Evolutionary conservation across 2,797 vertebrate genomes (phyloP), one percentile per base, ranked within the genome.

Genomic region (Tokudaia tokunoshimensis): DNA sequence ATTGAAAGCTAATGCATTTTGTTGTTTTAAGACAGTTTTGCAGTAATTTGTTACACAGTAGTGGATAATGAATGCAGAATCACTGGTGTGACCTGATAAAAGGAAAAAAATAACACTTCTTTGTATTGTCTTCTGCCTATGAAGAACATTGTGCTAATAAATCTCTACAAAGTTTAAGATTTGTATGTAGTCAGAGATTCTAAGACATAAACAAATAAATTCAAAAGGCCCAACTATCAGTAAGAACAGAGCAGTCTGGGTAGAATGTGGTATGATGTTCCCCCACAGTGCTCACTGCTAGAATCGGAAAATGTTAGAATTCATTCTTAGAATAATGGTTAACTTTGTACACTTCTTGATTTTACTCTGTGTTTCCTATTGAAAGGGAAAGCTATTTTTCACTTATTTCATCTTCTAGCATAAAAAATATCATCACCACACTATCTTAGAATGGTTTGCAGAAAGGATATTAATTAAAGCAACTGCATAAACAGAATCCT

Each of bases 401-500:
- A 80, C 20, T 95, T 84, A 89, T 80, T 94, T 95, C 52, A 90
- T 70, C 74, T 91, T 91, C 87, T 44, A 92, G 50, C 31, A 37
- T 88, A 31, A 95, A 94, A 80, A 67, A 93, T 63, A 93, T 82
- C 57, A 94, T 84, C 76, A 96, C 84, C 37, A 85, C 52, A 96
- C 93, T 84, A 90, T 70, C 37, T 14, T 67, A n/a, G 37, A 94
- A 94, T 67, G n/a, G 34, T 14, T 94, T 95, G 57, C 50, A 92
- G 84, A 93, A 37, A 96, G 63, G 91, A 50, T 95, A 96, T 93
- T 96, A 96, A 93, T 97, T 94, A 96, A 97, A 90, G 34, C 24
- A 81, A 80, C 78, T 44, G 29, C 24, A 83, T 93, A 96, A 97
- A 94, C 80, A 97, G 52, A 97, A 76, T 81, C 29, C 14, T 82